Evolutionary conservation across 1,140 invertebrate genomes (phyloP).

Genomic region (Habropoda laboriosa): DNA sequence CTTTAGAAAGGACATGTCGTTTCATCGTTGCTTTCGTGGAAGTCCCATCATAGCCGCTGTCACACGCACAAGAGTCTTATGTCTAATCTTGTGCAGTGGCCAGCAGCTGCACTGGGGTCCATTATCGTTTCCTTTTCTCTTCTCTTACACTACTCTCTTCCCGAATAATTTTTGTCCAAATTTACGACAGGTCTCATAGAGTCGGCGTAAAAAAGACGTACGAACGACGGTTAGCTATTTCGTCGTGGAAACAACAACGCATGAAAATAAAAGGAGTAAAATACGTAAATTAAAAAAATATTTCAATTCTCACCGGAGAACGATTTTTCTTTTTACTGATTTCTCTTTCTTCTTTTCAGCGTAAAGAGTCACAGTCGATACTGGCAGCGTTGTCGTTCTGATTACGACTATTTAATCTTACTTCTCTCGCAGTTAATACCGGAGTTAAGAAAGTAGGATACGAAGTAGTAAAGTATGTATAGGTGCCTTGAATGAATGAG

Average conservation of each 20-base stretch:
- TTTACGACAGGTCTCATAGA: not conserved
- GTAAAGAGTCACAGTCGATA: not conserved
- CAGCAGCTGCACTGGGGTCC: conserved; percentile 94
- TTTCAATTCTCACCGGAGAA: not conserved
- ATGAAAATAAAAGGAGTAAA: not conserved
- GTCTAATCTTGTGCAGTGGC: conserved; percentile 97
- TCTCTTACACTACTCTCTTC: not conserved
- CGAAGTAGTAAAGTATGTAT: conserved; percentile 43
- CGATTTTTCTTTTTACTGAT: not conserved
- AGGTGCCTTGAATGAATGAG: conserved; percentile 36
- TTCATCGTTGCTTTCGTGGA: conserved; percentile 69
- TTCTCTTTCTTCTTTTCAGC: not conserved
- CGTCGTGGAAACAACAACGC: not conserved
- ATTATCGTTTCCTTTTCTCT: conserved; percentile 46
- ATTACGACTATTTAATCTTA: not conserved
- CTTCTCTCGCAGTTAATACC: not conserved
- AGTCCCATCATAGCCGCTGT: conserved; percentile 96
- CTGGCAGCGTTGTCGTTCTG: not conserved
- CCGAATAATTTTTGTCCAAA: not conserved
- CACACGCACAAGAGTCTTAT: conserved; percentile 97
- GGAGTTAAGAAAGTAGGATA: conserved; percentile 34
- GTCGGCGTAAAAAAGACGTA: no score
- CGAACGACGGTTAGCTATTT: no score
- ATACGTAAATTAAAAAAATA: not conserved
- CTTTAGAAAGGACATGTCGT: not conserved